These are phyloP conservation scores for Bombus picipes DNA, from an alignment of 1,140 invertebrate genomes.

Conservation along the genomic window DNA sequence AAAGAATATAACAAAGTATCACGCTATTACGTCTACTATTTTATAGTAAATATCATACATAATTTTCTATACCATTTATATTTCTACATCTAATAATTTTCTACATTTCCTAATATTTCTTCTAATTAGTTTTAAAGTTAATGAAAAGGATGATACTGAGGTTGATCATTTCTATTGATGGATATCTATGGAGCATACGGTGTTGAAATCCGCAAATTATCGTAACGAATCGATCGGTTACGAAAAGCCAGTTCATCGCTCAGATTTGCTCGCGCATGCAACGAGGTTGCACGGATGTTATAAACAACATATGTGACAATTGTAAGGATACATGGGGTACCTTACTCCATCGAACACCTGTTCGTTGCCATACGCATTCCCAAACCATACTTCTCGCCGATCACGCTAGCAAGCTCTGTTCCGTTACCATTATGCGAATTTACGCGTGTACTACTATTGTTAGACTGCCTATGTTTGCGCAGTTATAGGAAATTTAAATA, in stretches of 20 bases:
- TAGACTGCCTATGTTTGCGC: too few relatives aligned
- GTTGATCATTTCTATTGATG: slow-evolving; percentile 19
- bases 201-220: slow-evolving; percentile 28
- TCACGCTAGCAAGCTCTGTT: background rate
- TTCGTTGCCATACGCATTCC: slow-evolving; percentile 42
- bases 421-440: background rate
- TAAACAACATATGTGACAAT: slow-evolving; percentile 74
- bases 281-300: slow-evolving; percentile 72
- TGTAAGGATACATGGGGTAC: slow-evolving; percentile 66
- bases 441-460: too few relatives aligned
- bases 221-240: slow-evolving; percentile 74
- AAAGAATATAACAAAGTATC: background rate
- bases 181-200: slow-evolving; percentile 57
- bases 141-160: slow-evolving; percentile 3
- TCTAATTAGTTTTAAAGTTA: too few relatives aligned
- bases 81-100: too few relatives aligned
- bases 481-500: too few relatives aligned
- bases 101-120: too few relatives aligned
- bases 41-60: background rate
- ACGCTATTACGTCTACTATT: background rate
- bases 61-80: too few relatives aligned
- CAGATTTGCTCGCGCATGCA: slow-evolving; percentile 58
- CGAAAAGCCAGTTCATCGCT: slow-evolving; percentile 61
- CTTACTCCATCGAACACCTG: slow-evolving; percentile 71
- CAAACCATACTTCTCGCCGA: background rate